Conservation (phyloP, 1,140 invertebrate genomes). For the Drosophila mayri region DNA sequence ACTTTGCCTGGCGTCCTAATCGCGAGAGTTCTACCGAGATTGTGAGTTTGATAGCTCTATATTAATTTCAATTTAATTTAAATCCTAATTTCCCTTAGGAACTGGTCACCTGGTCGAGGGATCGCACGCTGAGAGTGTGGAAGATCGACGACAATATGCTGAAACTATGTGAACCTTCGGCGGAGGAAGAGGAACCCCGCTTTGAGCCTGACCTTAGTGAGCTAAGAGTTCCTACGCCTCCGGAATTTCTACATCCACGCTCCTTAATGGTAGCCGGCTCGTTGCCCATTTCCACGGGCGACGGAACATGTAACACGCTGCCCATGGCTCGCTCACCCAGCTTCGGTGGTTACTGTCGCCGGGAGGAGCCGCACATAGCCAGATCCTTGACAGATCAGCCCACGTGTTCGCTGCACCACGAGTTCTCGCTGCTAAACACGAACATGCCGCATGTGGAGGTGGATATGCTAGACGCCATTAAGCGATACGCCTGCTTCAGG, state of each 20-base stretch:
- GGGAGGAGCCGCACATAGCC: constrained; percentile 76
- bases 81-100: constrained; percentile 87
- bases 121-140: constrained; percentile 96
- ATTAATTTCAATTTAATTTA: background rate
- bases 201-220: constrained; percentile 61
- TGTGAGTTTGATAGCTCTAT: constrained; percentile 29
- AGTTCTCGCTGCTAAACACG: constrained; percentile 94
- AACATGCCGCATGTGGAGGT: constrained; percentile 94
- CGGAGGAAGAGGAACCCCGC: constrained; percentile 65
- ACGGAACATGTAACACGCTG: constrained; percentile 41
- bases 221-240: constrained; percentile 60
- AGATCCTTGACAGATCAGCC: constrained; percentile 85
- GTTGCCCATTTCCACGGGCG: constrained; percentile 57
- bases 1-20: constrained; percentile 96
- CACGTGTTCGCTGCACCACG: constrained; percentile 91
- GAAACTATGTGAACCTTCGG: constrained; percentile 87
- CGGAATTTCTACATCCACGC: constrained; percentile 67
- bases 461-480: constrained; percentile 89
- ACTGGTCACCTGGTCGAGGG: constrained; percentile 97
- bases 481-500: constrained; percentile 91
- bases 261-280: constrained; percentile 54
- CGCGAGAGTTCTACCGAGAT: constrained; percentile 72
- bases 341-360: constrained; percentile 55
- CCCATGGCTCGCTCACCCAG: constrained; percentile 72
- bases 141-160: constrained; percentile 93